Conservation (phyloP, 92 coral and sea anemone species). For the Ricordea florida region DNA sequence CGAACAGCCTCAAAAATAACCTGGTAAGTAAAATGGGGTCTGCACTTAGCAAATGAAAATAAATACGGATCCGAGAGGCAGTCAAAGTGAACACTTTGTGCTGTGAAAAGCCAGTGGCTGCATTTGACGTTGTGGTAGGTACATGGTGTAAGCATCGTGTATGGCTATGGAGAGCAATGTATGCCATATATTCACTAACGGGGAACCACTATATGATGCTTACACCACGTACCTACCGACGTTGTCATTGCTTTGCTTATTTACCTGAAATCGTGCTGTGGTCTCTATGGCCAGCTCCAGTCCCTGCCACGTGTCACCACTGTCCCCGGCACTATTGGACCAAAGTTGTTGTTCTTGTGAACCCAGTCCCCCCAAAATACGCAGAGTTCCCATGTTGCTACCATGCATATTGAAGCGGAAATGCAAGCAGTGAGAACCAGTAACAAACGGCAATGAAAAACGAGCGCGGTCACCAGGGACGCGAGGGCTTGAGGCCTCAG, state of each 20-base stretch:
- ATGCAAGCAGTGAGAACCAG: slow-evolving; percentile 8
- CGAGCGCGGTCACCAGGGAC: slow-evolving; percentile 9
- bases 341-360: neutral
- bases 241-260: neutral
- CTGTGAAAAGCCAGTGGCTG: too few species aligned
- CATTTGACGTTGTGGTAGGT: too few species aligned
- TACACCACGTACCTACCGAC: too few species aligned
- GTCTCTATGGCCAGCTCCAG: neutral
- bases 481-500: slow-evolving; percentile 34
- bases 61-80: neutral
- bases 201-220: too few species aligned
- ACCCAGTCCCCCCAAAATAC: neutral
- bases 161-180: too few species aligned
- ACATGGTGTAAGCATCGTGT: too few species aligned
- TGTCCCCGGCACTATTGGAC: neutral
- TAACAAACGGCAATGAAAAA: slow-evolving; percentile 7
- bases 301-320: slow-evolving; percentile 14
- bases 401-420: slow-evolving; percentile 34
- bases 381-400: slow-evolving; percentile 11
- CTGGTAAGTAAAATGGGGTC: neutral
- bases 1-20: slow-evolving; percentile 29
- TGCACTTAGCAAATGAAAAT: neutral
- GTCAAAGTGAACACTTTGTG: too few species aligned
- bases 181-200: too few species aligned
- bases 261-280: slow-evolving; percentile 16